A percentile compares a stretch with the other conserved stretches of the same genome.
Evolutionary conservation across 2,797 vertebrate species (phyloP).

Genomic region (Peromyscus aztecus): DNA sequence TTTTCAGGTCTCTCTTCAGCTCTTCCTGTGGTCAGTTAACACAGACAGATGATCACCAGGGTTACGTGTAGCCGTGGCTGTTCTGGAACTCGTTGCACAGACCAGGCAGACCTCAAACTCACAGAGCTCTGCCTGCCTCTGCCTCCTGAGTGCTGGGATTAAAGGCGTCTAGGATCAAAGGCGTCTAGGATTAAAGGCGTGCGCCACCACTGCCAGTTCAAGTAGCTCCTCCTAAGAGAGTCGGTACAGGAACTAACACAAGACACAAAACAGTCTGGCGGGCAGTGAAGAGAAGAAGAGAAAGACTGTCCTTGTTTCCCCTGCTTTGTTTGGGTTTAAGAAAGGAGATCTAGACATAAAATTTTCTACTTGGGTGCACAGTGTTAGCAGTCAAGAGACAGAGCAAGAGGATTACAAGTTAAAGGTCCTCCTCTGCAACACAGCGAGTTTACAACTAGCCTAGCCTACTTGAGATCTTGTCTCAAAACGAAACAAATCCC

Average conservation of each 20-base stretch:
- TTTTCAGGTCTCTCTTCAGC: constrained; percentile 94
- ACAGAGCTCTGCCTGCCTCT: not conserved
- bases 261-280: not conserved
- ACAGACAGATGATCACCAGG: constrained; percentile 59
- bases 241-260: not conserved
- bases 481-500: not conserved
- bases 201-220: not conserved
- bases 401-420: not conserved
- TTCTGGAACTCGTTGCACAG: not conserved
- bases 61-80: not conserved
- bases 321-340: not conserved
- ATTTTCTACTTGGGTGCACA: not conserved
- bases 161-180: not conserved
- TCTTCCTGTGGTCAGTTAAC: constrained; percentile 92
- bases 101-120: not conserved
- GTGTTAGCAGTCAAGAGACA: not conserved
- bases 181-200: not conserved
- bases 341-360: not conserved
- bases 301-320: not conserved
- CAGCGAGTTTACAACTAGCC: not conserved
- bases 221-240: not conserved
- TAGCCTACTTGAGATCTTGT: not conserved
- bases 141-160: not conserved
- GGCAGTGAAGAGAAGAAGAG: not conserved
- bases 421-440: not conserved